These are phyloP conservation scores for Tribolium castaneum DNA, from an alignment of 1,140 invertebrate species.

Conservation along the genomic window DNA sequence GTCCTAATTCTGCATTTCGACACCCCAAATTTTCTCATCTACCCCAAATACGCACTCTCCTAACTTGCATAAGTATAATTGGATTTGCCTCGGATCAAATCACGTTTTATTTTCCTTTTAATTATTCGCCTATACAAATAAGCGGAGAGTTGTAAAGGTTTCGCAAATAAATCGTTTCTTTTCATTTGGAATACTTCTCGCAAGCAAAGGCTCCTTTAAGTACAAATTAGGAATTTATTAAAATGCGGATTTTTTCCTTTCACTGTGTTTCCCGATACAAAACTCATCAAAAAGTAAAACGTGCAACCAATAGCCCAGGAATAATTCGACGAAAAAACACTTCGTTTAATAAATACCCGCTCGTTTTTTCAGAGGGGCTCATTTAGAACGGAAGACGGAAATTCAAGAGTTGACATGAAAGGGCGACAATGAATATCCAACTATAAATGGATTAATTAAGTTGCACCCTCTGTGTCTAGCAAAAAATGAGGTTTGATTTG, in stretches of 20 bases:
- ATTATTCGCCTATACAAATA: slow-evolving; percentile 24
- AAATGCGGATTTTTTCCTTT: background rate
- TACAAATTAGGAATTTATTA: slow-evolving; percentile 30
- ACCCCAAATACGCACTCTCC: slow-evolving; percentile 18
- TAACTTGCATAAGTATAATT: slow-evolving; percentile 35
- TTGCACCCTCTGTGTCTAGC: slow-evolving; percentile 15
- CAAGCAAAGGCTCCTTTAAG: slow-evolving; percentile 15
- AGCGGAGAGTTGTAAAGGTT: slow-evolving; percentile 1
- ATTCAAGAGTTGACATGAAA: slow-evolving; percentile 4
- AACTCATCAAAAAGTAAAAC: slow-evolving; percentile 31
- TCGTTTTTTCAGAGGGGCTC: background rate
- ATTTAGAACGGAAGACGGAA: slow-evolving; percentile 11
- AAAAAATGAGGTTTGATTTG: slow-evolving; percentile 23
- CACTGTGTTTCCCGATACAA: slow-evolving; percentile 5
- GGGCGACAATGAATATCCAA: slow-evolving; percentile 25
- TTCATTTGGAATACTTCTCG: background rate
- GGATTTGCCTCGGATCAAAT: slow-evolving; percentile 33
- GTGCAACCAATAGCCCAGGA: slow-evolving; percentile 13
- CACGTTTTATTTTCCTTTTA: slow-evolving; percentile 11
- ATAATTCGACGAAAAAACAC: slow-evolving; percentile 21
- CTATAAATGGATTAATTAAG: slow-evolving; percentile 31
- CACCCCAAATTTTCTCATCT: slow-evolving; percentile 38
- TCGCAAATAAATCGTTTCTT: slow-evolving; percentile 19
- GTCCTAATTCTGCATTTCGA: slow-evolving; percentile 32
- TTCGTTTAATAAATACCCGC: slow-evolving; percentile 20